Conservation (phyloP, 2,797 vertebrate species). For the Okamejei kenojei region DNA sequence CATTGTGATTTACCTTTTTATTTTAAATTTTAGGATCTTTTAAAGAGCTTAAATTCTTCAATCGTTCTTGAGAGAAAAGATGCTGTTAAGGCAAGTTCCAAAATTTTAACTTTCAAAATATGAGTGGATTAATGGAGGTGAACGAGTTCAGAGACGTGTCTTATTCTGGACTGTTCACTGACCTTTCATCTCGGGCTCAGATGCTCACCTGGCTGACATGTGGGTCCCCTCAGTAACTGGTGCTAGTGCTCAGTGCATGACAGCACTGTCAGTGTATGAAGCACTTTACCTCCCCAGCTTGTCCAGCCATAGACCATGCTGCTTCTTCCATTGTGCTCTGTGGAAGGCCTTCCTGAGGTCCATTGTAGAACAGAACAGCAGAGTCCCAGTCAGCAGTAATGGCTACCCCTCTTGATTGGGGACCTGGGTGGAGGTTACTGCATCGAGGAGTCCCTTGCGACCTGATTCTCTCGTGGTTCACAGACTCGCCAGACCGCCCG, state of each 20-base stretch:
- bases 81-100: conserved; percentile 10
- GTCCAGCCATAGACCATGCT: too few species aligned
- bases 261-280: too few species aligned
- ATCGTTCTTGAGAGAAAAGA: neutral
- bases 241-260: neutral
- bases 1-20: neutral
- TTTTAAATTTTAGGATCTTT: neutral
- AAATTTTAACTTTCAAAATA: neutral
- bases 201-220: neutral
- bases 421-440: too few species aligned
- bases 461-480: too few species aligned
- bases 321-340: too few species aligned
- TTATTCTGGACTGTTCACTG: neutral
- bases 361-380: too few species aligned
- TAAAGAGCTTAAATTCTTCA: neutral
- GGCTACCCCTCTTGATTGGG: too few species aligned
- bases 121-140: neutral
- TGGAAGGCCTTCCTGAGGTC: too few species aligned
- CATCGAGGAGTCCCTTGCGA: too few species aligned
- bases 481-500: too few species aligned
- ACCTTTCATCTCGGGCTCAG: neutral
- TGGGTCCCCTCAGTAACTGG: neutral
- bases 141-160: neutral
- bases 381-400: too few species aligned
- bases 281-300: too few species aligned